Evolutionary conservation across 2,888 invertebrate species (phyloP).

Genomic region (Ornithoptera priamus): DNA sequence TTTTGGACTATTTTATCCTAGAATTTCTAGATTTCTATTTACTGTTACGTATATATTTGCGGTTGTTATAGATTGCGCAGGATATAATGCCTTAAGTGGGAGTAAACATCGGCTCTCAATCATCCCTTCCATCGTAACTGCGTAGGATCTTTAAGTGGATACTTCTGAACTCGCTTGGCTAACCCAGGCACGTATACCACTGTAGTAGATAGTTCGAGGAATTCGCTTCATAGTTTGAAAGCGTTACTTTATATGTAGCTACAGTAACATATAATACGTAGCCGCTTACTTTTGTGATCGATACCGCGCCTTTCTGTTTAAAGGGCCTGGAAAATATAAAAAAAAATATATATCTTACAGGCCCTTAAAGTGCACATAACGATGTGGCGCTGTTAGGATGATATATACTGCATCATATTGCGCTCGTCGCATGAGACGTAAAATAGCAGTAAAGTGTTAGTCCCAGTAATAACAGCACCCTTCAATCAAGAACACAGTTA

Average conservation of each 20-base stretch:
- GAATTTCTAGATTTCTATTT: too few species aligned
- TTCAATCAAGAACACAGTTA: too few species aligned
- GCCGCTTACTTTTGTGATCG: background rate
- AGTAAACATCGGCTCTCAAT: conserved; percentile 2
- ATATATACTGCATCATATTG: too few species aligned
- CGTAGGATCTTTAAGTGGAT: conserved; percentile 8
- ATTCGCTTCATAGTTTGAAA: background rate
- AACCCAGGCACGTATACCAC: conserved; percentile 15
- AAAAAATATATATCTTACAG: too few species aligned
- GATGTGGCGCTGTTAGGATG: too few species aligned
- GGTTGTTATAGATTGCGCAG: background rate
- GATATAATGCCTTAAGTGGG: background rate
- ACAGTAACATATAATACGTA: background rate
- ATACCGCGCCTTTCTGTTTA: background rate
- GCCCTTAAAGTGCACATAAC: too few species aligned
- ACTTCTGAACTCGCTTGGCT: conserved; percentile 1
- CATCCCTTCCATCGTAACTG: background rate
- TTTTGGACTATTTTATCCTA: background rate
- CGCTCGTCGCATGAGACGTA: too few species aligned
- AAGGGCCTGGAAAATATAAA: too few species aligned
- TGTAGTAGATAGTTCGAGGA: conserved; percentile 1
- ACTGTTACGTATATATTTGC: background rate
- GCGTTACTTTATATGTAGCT: background rate
- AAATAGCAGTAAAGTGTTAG: too few species aligned
- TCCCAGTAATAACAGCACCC: too few species aligned